Conservation (phyloP, 2,888 invertebrate genomes). For the Atherix ibis region DNA sequence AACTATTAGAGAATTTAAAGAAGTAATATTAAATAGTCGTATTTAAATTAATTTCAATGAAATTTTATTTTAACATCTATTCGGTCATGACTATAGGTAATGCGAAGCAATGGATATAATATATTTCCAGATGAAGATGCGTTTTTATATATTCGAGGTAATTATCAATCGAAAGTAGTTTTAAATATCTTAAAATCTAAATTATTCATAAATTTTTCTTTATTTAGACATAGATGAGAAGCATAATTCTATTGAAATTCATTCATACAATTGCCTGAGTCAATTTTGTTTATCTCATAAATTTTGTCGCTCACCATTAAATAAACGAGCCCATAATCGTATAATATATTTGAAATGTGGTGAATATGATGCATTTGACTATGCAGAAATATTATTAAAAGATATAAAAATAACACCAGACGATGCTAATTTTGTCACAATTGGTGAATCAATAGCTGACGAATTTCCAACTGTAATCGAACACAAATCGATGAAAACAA, state of each 20-base stretch:
- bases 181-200: not conserved
- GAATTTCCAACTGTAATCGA: too few relatives aligned
- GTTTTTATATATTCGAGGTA: constrained; percentile 21
- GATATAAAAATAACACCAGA: constrained; percentile 22
- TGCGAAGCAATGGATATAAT: constrained; percentile 11
- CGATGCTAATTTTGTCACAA: constrained; percentile 21
- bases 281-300: constrained; percentile 11
- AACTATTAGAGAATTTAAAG: too few relatives aligned
- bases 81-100: not conserved
- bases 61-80: not conserved
- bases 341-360: constrained; percentile 20
- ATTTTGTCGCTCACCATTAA: constrained; percentile 23
- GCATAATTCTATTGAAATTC: not conserved
- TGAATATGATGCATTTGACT: too few relatives aligned
- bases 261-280: constrained; percentile 2
- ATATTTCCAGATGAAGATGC: constrained; percentile 26
- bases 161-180: not conserved
- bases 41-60: too few relatives aligned
- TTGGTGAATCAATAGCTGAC: too few relatives aligned
- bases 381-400: too few relatives aligned
- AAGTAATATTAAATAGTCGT: too few relatives aligned
- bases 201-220: not conserved
- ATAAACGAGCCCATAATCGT: constrained; percentile 22
- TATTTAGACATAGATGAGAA: constrained; percentile 1
- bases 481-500: too few relatives aligned